Evolutionary conservation across 1,140 invertebrate genomes (phyloP).

Genomic region (Hormaphis cornu): DNA sequence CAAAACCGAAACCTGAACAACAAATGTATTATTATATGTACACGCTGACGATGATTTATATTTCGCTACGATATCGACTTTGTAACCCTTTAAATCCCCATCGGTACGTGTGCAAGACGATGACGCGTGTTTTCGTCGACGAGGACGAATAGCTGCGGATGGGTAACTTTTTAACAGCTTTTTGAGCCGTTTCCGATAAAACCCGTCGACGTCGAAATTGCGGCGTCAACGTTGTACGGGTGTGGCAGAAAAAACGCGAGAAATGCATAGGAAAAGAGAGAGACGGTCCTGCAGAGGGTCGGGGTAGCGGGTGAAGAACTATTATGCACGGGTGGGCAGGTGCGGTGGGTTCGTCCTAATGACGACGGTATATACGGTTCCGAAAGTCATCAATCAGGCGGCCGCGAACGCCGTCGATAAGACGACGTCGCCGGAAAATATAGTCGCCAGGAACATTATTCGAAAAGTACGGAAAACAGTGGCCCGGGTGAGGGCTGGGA

Average conservation of each 20-base stretch:
- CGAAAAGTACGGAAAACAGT: not conserved
- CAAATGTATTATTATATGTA: too few relatives aligned
- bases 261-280: too few relatives aligned
- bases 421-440: slow-evolving; percentile 3
- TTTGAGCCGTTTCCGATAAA: slow-evolving; percentile 6
- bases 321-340: too few relatives aligned
- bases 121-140: not conserved
- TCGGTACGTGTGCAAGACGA: not conserved
- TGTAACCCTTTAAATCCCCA: not conserved
- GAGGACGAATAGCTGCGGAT: not conserved
- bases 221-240: too few relatives aligned
- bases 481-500: too few relatives aligned
- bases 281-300: too few relatives aligned
- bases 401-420: not conserved
- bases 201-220: not conserved
- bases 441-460: not conserved
- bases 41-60: too few relatives aligned
- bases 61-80: too few relatives aligned
- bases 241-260: too few relatives aligned
- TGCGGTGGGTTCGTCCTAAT: not conserved
- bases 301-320: too few relatives aligned
- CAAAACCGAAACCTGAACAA: too few relatives aligned
- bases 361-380: not conserved
- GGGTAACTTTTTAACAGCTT: slow-evolving; percentile 13
- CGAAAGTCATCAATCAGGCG: not conserved